Conservation (phyloP, 1,140 invertebrate species). For the Nephotettix cincticeps region DNA sequence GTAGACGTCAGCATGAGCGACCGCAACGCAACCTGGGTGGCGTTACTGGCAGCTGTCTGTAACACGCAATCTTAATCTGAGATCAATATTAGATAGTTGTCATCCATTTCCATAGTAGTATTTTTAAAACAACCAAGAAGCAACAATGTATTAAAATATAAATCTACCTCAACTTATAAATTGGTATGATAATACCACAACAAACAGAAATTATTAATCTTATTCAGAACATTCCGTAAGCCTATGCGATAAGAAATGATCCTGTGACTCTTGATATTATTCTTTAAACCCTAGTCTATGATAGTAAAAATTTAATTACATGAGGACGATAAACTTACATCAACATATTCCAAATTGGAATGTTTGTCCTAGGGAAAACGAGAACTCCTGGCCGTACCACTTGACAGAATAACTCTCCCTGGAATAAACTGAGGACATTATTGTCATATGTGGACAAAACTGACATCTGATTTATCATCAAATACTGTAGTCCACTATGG, state of each 20-base stretch:
- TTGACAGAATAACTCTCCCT: background rate
- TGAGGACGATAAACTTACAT: background rate
- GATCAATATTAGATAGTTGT: too few relatives aligned
- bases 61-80: too few relatives aligned
- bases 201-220: background rate
- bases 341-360: background rate
- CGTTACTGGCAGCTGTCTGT: conserved; percentile 21
- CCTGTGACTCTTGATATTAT: too few relatives aligned
- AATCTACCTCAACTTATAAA: background rate
- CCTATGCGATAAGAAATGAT: too few relatives aligned
- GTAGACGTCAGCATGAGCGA: conserved; percentile 27
- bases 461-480: too few relatives aligned
- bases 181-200: background rate
- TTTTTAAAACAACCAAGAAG: background rate
- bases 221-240: too few relatives aligned
- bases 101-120: background rate
- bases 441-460: too few relatives aligned
- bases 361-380: background rate
- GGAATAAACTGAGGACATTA: too few relatives aligned
- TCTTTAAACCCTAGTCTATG: too few relatives aligned
- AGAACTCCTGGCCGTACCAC: background rate
- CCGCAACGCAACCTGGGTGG: conserved; percentile 20
- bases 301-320: too few relatives aligned
- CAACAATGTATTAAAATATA: background rate
- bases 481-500: too few relatives aligned